Evolutionary conservation across 64 coral and sea anemone species (phyloP).

Genomic region (Montipora capricornis): DNA sequence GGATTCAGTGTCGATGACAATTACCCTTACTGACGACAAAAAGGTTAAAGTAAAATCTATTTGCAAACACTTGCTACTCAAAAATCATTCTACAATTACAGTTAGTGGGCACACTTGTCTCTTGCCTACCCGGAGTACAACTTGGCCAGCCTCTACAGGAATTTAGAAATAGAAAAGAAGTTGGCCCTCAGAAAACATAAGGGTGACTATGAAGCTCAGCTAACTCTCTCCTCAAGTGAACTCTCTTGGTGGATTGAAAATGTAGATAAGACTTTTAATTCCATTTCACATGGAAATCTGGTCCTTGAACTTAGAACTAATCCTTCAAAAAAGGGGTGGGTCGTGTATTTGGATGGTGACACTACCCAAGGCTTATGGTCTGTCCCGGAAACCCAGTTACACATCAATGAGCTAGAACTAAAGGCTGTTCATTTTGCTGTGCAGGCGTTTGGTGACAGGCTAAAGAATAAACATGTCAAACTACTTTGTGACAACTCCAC

Average conservation of each 20-base stretch:
- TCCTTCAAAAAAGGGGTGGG: no score
- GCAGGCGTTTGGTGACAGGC: slow-evolving; percentile 40
- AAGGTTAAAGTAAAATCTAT: slow-evolving; percentile 44
- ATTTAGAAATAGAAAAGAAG: slow-evolving; percentile 36
- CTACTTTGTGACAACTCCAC: slow-evolving; percentile 60
- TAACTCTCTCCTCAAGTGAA: no score
- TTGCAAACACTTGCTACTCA: neutral
- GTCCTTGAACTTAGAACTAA: neutral
- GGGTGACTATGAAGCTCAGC: no score
- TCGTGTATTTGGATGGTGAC: neutral
- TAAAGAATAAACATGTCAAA: slow-evolving; percentile 40
- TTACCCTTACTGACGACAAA: slow-evolving; percentile 17
- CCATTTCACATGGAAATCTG: slow-evolving; percentile 33
- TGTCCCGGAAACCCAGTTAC: slow-evolving; percentile 8
- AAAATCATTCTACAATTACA: slow-evolving; percentile 3
- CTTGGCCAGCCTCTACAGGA: slow-evolving; percentile 53
- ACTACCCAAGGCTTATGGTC: slow-evolving; percentile 42
- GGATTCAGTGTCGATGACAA: slow-evolving; percentile 4
- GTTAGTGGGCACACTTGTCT: slow-evolving; percentile 39
- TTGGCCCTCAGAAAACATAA: no score
- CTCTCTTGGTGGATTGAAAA: slow-evolving; percentile 38
- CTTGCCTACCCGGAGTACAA: slow-evolving; percentile 10
- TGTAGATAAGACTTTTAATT: slow-evolving; percentile 52
- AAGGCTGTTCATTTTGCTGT: slow-evolving; percentile 17
- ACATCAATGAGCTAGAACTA: slow-evolving; percentile 61